Percentiles rank a stretch among this genome's conserved stretches.
phyloP scores from a whole-genome alignment of 2,797 vertebrate genomes.

The Melanotaenia maccullochi region DNA sequence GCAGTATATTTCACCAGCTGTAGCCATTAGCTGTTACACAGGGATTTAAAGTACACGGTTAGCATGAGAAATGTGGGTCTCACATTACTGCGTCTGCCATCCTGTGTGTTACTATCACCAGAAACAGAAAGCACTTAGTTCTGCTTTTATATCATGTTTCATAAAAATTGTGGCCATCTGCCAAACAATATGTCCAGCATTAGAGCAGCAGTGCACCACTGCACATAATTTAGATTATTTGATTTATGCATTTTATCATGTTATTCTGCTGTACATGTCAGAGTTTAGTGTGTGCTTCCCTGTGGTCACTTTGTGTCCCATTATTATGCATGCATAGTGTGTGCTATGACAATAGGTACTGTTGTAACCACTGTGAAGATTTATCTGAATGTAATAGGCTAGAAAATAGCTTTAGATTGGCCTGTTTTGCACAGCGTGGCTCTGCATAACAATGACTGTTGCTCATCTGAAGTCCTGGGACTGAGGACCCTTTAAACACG shows the following conservation, averaged over 20 bases:
- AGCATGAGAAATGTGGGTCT: not conserved
- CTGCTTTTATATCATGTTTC: constrained; percentile 5
- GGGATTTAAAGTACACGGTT: not conserved
- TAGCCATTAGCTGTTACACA: constrained; percentile 8
- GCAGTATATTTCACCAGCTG: constrained; percentile 24
- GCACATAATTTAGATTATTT: not conserved
- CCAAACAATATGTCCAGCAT: not conserved
- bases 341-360: constrained; percentile 35
- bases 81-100: constrained; percentile 3
- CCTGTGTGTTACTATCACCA: not conserved
- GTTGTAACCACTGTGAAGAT: constrained; percentile 12
- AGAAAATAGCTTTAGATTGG: constrained; percentile 33
- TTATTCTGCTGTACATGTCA: not conserved
- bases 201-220: not conserved
- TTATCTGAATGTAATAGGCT: constrained; percentile 35
- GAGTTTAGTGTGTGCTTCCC: constrained; percentile 5
- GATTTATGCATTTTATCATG: not conserved
- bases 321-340: constrained; percentile 31
- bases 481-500: constrained; percentile 17
- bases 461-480: constrained; percentile 24
- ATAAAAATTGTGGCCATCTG: not conserved
- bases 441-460: constrained; percentile 41
- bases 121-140: constrained; percentile 3
- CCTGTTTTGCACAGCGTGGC: constrained; percentile 1
- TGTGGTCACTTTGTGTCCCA: constrained; percentile 3